phyloP scores from a whole-genome alignment of 2,888 invertebrate genomes.

The Trichogramma evanescens region DNA sequence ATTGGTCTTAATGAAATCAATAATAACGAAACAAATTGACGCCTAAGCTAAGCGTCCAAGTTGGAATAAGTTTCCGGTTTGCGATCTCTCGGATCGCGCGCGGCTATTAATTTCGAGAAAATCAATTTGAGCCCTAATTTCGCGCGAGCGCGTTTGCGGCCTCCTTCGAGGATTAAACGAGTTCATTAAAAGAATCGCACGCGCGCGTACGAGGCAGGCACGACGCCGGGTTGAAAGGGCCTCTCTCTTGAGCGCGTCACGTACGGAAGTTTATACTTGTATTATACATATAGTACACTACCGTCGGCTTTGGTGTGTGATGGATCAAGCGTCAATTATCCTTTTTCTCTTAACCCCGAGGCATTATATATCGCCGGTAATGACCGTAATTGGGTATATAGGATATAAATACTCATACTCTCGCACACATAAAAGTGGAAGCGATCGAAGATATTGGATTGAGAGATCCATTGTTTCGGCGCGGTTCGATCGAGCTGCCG shows the following conservation, averaged over 20 bases:
- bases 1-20: neutral
- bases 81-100: too few species aligned
- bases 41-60: too few species aligned
- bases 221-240: conserved; percentile 1
- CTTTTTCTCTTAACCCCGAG: too few species aligned
- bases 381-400: conserved; percentile 28
- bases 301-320: too few species aligned
- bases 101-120: too few species aligned
- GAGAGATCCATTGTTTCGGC: conserved; percentile 22
- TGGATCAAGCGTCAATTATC: too few species aligned
- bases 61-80: too few species aligned
- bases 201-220: neutral
- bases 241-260: conserved; percentile 17
- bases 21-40: neutral
- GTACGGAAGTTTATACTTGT: conserved; percentile 21
- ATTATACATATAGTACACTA: too few species aligned
- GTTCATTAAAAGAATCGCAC: conserved; percentile 21
- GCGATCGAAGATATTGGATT: conserved; percentile 19
- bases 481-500: neutral
- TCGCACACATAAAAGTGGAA: too few species aligned
- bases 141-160: conserved; percentile 16
- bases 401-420: too few species aligned
- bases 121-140: conserved; percentile 15
- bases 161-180: conserved; percentile 10
- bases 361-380: conserved; percentile 17